Base-by-base conservation (phyloP, 37 sponge, comb jelly and placozoan species). In the Beroe ovata region DNA sequence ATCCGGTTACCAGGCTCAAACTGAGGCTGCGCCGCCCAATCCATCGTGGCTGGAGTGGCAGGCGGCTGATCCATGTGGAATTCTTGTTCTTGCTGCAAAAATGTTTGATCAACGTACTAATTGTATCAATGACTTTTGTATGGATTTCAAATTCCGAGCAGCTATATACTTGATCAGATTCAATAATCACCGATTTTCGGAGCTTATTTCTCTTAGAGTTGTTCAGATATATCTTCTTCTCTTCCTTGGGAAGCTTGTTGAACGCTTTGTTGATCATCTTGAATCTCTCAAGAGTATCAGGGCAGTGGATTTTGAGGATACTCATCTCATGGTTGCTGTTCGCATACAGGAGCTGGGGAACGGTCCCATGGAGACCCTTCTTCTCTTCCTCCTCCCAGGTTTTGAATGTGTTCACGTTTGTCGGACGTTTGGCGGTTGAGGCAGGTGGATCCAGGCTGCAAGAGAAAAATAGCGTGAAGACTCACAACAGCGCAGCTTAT, bases 311-410 rank as follows among this genome's bases (percentile, higher is more conserved):
- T 42, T 77, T 77, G 28, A 39, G 84, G n/a, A n/a, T 42, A 29
- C 20, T 42, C 28, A 77, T 39, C 28, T 77, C 84, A 3, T 11
- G 84, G 47, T 8, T 77, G 54, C 38, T 77, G 84, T 77, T 39
- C 39, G 84, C 84, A 40, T 32, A 77, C 18, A 77, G 84, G 47
- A 77, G 84, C 54, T 77, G 84, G 47, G 84, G 84, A 3, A 77
- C 23, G 41, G 84, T 77, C 25, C 84, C 84, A 19, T 4, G 26
- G 41, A 23, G 26, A 8, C 84, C 84, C 25, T 36, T 77, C 54
- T 42, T 77, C 84, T 77, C 84, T 26, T 77, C 84, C 54, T 77
- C 84, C 23, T 77, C 84, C 84, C 84, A 77, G n/a, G 35, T 77
- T 29, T 77, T 77, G 71, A 69, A 69, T n/a, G 84, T 25, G 23